phyloP scores from a whole-genome alignment of 2,888 invertebrate genomes.

The Dryobotodes eremita region DNA sequence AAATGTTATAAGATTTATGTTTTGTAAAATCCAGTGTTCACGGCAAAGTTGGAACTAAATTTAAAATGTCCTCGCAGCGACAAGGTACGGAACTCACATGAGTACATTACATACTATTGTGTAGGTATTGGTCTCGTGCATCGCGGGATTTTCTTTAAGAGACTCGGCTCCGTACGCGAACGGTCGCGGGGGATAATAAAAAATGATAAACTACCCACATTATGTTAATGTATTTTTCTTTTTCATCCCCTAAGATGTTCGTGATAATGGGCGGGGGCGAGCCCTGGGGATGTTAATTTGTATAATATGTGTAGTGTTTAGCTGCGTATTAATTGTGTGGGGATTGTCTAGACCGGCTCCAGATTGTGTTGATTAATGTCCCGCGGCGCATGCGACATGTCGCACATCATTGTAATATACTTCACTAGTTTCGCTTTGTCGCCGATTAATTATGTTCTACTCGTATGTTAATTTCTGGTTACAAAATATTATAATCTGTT shows the following conservation, averaged over 20 bases:
- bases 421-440: constrained; percentile 17
- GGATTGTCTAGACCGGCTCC: constrained; percentile 50
- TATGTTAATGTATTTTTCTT: constrained; percentile 65
- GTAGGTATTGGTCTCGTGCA: constrained; percentile 25
- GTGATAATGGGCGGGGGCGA: constrained; percentile 49
- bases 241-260: constrained; percentile 59
- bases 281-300: constrained; percentile 46
- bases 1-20: constrained; percentile 29
- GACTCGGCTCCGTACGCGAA: constrained; percentile 38
- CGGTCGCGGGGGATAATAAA: constrained; percentile 58
- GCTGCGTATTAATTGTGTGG: constrained; percentile 53
- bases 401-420: constrained; percentile 27
- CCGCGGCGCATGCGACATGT: constrained; percentile 20
- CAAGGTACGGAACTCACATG: constrained; percentile 29
- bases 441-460: constrained; percentile 3
- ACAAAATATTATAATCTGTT: not conserved
- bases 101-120: constrained; percentile 17
- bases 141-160: constrained; percentile 52
- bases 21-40: constrained; percentile 33
- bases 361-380: constrained; percentile 59
- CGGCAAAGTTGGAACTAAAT: constrained; percentile 33
- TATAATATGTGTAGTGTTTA: constrained; percentile 58
- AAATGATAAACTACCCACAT: constrained; percentile 66
- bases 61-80: constrained; percentile 27
- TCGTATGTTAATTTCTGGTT: not conserved